Conservation (phyloP, 2,797 vertebrate species). For the Florisuga fusca region DNA sequence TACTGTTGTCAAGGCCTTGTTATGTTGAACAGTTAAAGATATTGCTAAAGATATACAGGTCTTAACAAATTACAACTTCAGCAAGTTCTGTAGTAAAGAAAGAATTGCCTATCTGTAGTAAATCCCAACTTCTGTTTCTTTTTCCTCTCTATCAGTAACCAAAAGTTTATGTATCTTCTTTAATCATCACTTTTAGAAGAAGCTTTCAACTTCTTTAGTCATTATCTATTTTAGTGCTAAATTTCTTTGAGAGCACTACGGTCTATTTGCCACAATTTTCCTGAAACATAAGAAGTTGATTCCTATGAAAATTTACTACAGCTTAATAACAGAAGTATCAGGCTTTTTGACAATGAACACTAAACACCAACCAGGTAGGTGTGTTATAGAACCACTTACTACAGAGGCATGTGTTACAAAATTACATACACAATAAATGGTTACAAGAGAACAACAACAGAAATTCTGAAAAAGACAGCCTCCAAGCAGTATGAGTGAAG, state of each 20-base stretch:
- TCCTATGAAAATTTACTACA: background rate
- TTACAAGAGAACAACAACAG: background rate
- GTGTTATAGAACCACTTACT: background rate
- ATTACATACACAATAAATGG: background rate
- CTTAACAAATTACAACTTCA: background rate
- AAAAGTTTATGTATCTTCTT: background rate
- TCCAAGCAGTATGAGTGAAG: background rate
- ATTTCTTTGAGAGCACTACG: background rate
- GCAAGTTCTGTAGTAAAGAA: background rate
- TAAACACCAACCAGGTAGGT: background rate
- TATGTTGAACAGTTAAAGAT: background rate
- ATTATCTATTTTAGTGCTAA: background rate
- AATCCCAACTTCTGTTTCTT: background rate
- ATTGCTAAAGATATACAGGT: background rate
- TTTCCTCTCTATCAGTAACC: background rate
- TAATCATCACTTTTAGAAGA: background rate
- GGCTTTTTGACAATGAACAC: background rate
- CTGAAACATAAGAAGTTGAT: background rate
- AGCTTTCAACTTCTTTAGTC: background rate
- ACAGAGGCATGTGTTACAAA: background rate
- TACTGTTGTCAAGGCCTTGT: background rate
- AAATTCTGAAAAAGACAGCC: background rate
- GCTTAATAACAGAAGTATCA: background rate
- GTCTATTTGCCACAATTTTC: rapidly evolving
- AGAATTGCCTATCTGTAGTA: background rate